Conservation (phyloP, 2,113 vertebrate species). For the Furnarius figulus region DNA sequence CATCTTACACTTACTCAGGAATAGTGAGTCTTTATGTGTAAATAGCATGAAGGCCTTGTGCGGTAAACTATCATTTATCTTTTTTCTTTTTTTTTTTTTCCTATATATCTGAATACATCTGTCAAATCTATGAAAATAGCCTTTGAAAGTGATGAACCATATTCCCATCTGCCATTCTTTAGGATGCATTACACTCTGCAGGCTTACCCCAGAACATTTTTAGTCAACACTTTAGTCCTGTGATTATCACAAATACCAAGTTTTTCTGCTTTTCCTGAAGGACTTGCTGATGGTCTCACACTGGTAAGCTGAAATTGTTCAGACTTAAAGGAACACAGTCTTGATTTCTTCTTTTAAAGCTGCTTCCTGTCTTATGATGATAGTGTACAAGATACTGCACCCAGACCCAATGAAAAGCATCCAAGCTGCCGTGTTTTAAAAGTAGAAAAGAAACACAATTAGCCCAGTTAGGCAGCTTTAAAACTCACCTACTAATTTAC, state of each 20-base stretch:
- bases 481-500: background rate
- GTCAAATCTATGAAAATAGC: conserved; percentile 58
- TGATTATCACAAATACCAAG: background rate
- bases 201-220: conserved; percentile 23
- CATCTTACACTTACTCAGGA: background rate
- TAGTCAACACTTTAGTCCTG: background rate
- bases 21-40: background rate
- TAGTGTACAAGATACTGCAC: background rate
- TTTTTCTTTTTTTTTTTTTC: background rate
- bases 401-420: background rate
- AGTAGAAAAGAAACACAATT: background rate
- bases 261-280: conserved; percentile 15
- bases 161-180: conserved; percentile 52
- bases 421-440: background rate
- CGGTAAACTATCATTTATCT: conserved; percentile 28
- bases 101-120: conserved; percentile 54
- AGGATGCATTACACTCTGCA: background rate
- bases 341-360: background rate
- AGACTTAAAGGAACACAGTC: background rate
- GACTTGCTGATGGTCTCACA: background rate
- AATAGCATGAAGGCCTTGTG: conserved; percentile 30
- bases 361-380: background rate
- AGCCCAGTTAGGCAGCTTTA: background rate
- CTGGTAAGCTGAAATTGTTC: background rate
- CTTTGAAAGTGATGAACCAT: conserved; percentile 36